Evolutionary conservation across 2,113 vertebrate species (phyloP).

Genomic region (Rissa tridactyla): DNA sequence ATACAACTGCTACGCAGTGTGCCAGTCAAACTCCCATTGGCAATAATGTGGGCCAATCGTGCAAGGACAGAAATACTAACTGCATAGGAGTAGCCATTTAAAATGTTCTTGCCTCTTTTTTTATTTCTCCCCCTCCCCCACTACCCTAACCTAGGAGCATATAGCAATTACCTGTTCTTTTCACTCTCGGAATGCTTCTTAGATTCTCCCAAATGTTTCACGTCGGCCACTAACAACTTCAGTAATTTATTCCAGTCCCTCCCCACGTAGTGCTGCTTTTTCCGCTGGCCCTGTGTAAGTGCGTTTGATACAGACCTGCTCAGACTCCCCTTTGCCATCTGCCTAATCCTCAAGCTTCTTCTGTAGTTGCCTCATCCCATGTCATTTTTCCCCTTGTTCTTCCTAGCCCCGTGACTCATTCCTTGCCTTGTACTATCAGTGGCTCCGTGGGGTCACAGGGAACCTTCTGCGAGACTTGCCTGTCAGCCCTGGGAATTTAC

Average conservation of each 20-base stretch:
- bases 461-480: background rate
- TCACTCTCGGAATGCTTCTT: background rate
- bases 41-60: background rate
- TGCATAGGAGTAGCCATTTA: background rate
- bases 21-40: background rate
- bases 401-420: background rate
- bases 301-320: background rate
- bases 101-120: background rate
- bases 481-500: background rate
- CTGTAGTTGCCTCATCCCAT: background rate
- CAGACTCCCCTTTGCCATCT: background rate
- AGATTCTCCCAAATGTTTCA: background rate
- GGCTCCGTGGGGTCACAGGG: background rate
- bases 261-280: background rate
- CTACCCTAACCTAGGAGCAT: background rate
- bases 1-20: background rate
- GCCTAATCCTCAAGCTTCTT: background rate
- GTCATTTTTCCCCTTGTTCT: background rate
- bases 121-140: accelerated
- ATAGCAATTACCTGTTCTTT: background rate
- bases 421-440: background rate
- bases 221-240: background rate
- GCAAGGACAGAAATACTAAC: background rate
- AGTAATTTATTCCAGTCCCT: background rate
- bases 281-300: background rate